phyloP scores from a whole-genome alignment of 2,113 vertebrate species.

The Daboia siamensis region DNA sequence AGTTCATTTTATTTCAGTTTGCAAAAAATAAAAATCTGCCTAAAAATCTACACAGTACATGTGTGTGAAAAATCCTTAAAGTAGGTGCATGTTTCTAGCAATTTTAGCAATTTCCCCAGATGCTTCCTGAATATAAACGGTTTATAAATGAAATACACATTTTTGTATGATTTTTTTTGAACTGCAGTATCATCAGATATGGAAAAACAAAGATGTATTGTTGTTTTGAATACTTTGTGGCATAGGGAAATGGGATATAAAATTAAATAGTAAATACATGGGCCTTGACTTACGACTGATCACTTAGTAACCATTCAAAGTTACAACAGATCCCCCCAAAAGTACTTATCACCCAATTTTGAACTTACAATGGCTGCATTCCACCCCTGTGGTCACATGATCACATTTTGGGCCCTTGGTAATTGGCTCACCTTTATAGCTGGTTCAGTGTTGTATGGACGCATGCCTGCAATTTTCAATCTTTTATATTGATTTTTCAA shows the following conservation, averaged over 20 bases:
- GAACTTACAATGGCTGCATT: no score
- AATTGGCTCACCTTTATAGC: no score
- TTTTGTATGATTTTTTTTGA: not conserved
- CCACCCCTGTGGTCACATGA: no score
- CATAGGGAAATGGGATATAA: not conserved
- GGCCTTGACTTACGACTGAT: no score
- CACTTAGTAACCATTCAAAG: no score
- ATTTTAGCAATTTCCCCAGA: not conserved
- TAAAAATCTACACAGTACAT: not conserved
- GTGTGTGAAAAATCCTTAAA: not conserved
- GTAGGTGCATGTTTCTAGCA: not conserved
- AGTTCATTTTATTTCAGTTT: not conserved
- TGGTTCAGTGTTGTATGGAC: no score
- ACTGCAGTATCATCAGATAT: not conserved
- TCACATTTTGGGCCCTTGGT: no score
- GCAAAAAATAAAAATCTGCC: not conserved
- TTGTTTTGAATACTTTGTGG: not conserved
- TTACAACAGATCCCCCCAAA: no score
- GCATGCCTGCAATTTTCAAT: no score
- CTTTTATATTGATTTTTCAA: no score
- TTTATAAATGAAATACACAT: not conserved
- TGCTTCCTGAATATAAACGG: not conserved
- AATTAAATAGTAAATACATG: not conserved
- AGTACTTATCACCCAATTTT: no score
- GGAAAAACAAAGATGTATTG: not conserved